phyloP scores from a whole-genome alignment of 2,797 vertebrate genomes.

The Phoxinus dragarum region DNA sequence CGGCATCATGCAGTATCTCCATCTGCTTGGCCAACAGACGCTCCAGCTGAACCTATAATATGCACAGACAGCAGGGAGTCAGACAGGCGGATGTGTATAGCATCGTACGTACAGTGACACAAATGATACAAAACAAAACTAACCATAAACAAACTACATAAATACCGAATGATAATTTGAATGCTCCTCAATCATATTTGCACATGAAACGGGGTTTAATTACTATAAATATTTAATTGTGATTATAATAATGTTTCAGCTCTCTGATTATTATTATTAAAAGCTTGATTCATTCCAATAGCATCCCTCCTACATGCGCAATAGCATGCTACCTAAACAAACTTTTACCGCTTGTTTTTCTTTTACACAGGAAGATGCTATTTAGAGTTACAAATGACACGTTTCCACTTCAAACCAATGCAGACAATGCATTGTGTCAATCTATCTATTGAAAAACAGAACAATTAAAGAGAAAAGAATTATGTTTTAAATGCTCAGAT shows the following conservation, averaged over 20 bases:
- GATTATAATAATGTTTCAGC: not conserved
- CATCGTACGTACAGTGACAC: slow-evolving; percentile 20
- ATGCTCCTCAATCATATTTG: not conserved
- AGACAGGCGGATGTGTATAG: slow-evolving; percentile 12
- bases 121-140: slow-evolving; percentile 33
- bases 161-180: not conserved
- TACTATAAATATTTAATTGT: not conserved
- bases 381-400: slow-evolving; percentile 30
- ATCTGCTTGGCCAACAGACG: slow-evolving; percentile 93
- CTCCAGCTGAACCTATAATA: slow-evolving; percentile 88
- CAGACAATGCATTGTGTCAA: not conserved
- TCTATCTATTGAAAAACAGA: not conserved
- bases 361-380: slow-evolving; percentile 7
- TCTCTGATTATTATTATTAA: not conserved
- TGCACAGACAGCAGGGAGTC: slow-evolving; percentile 33
- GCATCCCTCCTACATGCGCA: slow-evolving; percentile 6
- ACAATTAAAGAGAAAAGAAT: slow-evolving; percentile 10
- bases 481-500: not conserved
- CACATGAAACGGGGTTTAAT: not conserved
- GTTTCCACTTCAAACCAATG: slow-evolving; percentile 22
- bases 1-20: slow-evolving; percentile 93
- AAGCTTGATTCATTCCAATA: slow-evolving; percentile 6
- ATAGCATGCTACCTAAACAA: slow-evolving; percentile 5
- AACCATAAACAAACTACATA: slow-evolving; percentile 22
- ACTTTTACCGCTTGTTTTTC: slow-evolving; percentile 9